Base-by-base conservation (phyloP, 2,797 vertebrate genomes). In the Margarornis squamiger region DNA sequence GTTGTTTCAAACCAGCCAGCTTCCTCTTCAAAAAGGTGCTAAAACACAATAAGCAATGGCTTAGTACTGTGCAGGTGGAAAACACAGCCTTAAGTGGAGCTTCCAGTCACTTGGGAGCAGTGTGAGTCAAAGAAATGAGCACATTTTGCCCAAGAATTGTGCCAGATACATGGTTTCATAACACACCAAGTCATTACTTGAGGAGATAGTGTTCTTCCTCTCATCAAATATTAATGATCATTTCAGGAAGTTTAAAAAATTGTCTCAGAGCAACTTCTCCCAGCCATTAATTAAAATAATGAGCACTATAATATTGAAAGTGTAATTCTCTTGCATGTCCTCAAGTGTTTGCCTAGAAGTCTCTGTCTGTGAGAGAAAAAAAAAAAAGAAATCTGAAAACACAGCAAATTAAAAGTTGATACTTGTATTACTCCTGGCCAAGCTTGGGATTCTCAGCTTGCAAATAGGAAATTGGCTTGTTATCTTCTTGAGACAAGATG, bases 261-360 rank as follows among this genome's bases (percentile, higher is more conserved):
- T 93, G 96, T 97, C 98, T 97, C 96, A 66, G 45, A 94, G 97
- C 94, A 97, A 97, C 94, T 97, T 97, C 94, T 97, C 82, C 36
- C 94, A 94, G 90, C 85, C 95, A 98, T 98, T 98, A 98, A 98
- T 98, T 97, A 98, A 96, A 97, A 96, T 96, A 97, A 97, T 96
- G 96, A 98, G 94, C 81, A 87, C 78, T 95, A 95, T 97, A 97
- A 96, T 97, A 97, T 96, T 96, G 96, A 97, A 98, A 97, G 95
- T 96, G 96, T 96, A 97, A 97, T 97, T 98, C 95, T 97, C 97
- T 88, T 95, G 90, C 96, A 97, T 97, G 95, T 94, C 95, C 95
- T 97, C 92, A 94, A 97, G 97, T 95, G 96, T 97, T 97, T 98
- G 94, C 96, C 74, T 85, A 97, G 93, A 96, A 97, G 96, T 96